Conservation (phyloP, 2,888 invertebrate species). For the Andrena bucephala region DNA sequence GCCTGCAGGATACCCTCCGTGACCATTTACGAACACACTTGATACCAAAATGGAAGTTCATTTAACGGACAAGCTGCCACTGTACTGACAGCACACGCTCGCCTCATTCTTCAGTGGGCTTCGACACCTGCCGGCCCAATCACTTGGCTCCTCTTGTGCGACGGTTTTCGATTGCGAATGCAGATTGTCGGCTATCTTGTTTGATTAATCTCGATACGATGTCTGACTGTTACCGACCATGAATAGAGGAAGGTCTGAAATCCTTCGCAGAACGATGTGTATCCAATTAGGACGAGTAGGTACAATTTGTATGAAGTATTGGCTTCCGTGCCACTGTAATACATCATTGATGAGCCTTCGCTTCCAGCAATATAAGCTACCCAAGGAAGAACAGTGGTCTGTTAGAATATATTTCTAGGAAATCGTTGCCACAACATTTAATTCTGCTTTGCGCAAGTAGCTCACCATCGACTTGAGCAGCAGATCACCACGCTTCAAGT, state of each 20-base stretch:
- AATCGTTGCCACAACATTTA: neutral
- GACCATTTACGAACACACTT: conserved; percentile 21
- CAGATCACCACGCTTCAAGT: conserved; percentile 75
- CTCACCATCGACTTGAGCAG: conserved; percentile 64
- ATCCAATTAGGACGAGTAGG: neutral
- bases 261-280: neutral
- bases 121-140: conserved; percentile 56
- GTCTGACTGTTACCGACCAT: conserved; percentile 14
- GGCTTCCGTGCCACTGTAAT: too few relatives aligned
- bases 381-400: neutral
- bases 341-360: neutral
- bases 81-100: conserved; percentile 5
- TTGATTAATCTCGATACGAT: conserved; percentile 54
- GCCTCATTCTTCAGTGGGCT: conserved; percentile 31
- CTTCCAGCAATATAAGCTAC: neutral
- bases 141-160: conserved; percentile 43
- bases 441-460: conserved; percentile 10
- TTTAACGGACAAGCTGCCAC: conserved; percentile 51
- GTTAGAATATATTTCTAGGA: neutral
- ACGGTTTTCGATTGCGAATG: conserved; percentile 43
- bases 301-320: too few relatives aligned
- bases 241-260: neutral
- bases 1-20: neutral
- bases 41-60: conserved; percentile 26
- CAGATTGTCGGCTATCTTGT: conserved; percentile 51